These are phyloP conservation scores for Dinocampus coccinellae DNA, from an alignment of 2,888 invertebrate species.

Conservation along the genomic window DNA sequence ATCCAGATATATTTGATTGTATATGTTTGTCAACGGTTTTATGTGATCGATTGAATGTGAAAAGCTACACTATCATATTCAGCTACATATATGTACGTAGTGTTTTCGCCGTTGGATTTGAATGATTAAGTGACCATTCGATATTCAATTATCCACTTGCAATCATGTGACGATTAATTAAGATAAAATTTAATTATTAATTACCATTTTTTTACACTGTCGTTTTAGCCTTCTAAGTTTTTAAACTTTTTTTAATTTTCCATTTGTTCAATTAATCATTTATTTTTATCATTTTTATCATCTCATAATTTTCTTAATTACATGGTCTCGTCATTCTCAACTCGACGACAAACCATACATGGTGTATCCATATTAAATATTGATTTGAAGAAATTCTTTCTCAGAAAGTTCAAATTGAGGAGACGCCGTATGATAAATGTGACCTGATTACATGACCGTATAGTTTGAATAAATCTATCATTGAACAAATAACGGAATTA, in stretches of 20 bases:
- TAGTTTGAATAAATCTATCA: no score
- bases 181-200: slow-evolving; percentile 52
- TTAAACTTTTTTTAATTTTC: slow-evolving; percentile 38
- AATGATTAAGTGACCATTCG: slow-evolving; percentile 40
- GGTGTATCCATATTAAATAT: no score
- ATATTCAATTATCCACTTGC: slow-evolving; percentile 48
- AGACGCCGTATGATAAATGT: no score
- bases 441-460: no score
- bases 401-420: no score
- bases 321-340: no score
- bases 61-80: not conserved
- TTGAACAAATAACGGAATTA: no score
- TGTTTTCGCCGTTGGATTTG: slow-evolving; percentile 25
- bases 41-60: not conserved
- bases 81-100: not conserved
- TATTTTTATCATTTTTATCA: slow-evolving; percentile 4
- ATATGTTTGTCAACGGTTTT: not conserved
- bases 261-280: slow-evolving; percentile 11
- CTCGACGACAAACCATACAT: no score
- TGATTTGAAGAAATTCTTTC: no score
- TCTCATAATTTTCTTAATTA: not conserved
- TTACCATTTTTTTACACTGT: slow-evolving; percentile 27
- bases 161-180: slow-evolving; percentile 49
- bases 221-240: slow-evolving; percentile 34
- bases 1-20: not conserved